Evolutionary conservation across 1,140 invertebrate genomes (phyloP), one percentile per base, ranked within the genome.

Genomic region (Monochamus saltuarius): DNA sequence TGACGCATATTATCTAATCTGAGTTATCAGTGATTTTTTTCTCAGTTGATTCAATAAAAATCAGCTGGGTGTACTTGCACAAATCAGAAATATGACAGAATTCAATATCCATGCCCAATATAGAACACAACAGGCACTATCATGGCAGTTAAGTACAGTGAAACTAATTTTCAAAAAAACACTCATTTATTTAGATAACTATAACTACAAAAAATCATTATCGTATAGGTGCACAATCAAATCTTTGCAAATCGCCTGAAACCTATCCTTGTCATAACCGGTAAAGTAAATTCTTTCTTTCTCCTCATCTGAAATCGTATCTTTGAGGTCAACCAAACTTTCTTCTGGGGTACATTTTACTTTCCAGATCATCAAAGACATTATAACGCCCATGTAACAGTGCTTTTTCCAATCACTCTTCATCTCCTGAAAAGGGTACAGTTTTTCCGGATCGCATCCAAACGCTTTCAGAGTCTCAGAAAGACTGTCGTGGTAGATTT

Each of bases 401-500:
- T 74, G 77, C 7, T 61, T 67, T 7, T 66, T 73, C 65, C 78
- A 64, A 19, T 81, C 76, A 4, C 71, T 54, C 35, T 67, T 61
- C 49, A 67, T 82, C 16, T 75, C 69, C 7, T 59, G 49, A 39
- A 62, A 69, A 1, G 83, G 80, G 66, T 80, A 80, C 8, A 82
- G 61, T 36, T 79, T 67, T 2, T 79, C 64, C 0, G 80, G 66
- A 11, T 77, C 66, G 22, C 64, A 77, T 65, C 79, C 68, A 67
- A 78, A 74, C 67, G 80, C 65, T 6, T 57, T 60, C 16, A 78
- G 54, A 1, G 70, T 77, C 11, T 69, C 71, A 0, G 63, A 67
- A 43, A 85, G 70, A 19, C 79, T 78, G 14, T 72, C 62, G 56
- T 84, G 79, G 71, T 86, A 86, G n/a, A 81, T 65, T 37, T 83